phyloP scores from a whole-genome alignment of 1,140 invertebrate genomes.

The Cotesia typhae region DNA sequence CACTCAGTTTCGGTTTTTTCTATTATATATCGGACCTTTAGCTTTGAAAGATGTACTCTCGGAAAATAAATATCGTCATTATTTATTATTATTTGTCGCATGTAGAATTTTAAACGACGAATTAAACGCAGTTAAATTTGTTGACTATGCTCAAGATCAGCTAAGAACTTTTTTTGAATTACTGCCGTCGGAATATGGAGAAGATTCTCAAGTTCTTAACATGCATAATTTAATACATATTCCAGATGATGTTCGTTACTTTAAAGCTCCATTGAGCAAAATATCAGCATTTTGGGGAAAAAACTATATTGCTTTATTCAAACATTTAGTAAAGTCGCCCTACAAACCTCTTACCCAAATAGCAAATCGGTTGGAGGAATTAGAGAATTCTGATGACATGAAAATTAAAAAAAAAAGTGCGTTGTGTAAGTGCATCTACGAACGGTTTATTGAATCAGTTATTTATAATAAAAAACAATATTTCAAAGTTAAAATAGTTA shows the following conservation, averaged over 20 bases:
- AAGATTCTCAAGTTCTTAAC: conserved; percentile 35
- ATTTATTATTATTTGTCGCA: conserved; percentile 43
- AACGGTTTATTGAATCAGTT: not conserved
- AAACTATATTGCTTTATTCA: conserved; percentile 36
- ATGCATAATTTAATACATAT: conserved; percentile 42
- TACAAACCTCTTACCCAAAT: conserved; percentile 37
- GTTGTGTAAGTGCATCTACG: not conserved
- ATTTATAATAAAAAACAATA: not conserved
- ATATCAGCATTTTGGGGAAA: conserved; percentile 41
- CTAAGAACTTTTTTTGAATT: conserved; percentile 44
- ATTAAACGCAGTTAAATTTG: conserved; percentile 27
- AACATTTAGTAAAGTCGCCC: conserved; percentile 30
- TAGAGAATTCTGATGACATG: not conserved
- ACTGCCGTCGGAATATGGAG: conserved; percentile 38
- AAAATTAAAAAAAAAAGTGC: not conserved
- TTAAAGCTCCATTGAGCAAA: conserved; percentile 24
- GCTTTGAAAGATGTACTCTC: conserved; percentile 40
- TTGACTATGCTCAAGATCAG: conserved; percentile 39
- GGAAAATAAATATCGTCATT: conserved; percentile 38
- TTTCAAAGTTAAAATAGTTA: not conserved
- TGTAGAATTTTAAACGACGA: conserved; percentile 38
- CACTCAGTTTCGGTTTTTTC: conserved; percentile 42
- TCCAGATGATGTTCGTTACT: conserved; percentile 38
- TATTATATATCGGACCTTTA: conserved; percentile 40
- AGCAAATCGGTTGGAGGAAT: not conserved